phyloP scores from a whole-genome alignment of 2,888 invertebrate species.

The Folsomia manolachei region DNA sequence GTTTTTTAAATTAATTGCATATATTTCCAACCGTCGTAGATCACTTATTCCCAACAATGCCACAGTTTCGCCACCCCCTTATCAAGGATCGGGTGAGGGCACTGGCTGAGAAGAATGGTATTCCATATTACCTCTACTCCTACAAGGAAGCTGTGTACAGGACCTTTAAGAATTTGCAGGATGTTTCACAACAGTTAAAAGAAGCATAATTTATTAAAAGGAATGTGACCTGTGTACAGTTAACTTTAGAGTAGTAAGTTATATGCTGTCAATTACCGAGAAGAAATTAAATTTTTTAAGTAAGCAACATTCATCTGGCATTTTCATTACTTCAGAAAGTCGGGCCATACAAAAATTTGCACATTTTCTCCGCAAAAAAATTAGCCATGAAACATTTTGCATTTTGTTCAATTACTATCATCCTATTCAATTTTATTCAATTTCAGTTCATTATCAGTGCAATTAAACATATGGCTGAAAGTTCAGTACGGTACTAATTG shows the following conservation, averaged over 20 bases:
- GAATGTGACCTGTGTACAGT: background rate
- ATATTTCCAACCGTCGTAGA: too few relatives aligned
- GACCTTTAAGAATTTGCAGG: conserved; percentile 32
- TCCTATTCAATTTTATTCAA: too few relatives aligned
- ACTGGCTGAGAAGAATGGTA: conserved; percentile 37
- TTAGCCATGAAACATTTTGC: too few relatives aligned
- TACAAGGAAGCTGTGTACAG: conserved; percentile 33
- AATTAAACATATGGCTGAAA: too few relatives aligned
- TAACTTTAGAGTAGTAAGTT: too few relatives aligned
- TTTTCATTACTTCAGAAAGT: too few relatives aligned
- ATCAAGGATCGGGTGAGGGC: conserved; percentile 32
- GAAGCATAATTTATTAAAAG: conserved; percentile 10
- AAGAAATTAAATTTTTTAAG: background rate
- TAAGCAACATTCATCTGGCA: too few relatives aligned
- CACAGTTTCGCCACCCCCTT: conserved; percentile 34
- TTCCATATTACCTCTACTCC: conserved; percentile 34
- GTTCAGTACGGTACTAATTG: too few relatives aligned
- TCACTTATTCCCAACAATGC: conserved; percentile 41
- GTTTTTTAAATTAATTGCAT: conserved; percentile 23
- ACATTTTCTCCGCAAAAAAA: too few relatives aligned
- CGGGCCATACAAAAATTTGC: too few relatives aligned
- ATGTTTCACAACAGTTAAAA: conserved; percentile 38
- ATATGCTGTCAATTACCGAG: background rate
- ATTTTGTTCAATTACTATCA: too few relatives aligned
- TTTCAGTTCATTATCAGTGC: background rate